Evolutionary conservation across 2,888 invertebrate species (phyloP).

Genomic region (Macrophya annulata): DNA sequence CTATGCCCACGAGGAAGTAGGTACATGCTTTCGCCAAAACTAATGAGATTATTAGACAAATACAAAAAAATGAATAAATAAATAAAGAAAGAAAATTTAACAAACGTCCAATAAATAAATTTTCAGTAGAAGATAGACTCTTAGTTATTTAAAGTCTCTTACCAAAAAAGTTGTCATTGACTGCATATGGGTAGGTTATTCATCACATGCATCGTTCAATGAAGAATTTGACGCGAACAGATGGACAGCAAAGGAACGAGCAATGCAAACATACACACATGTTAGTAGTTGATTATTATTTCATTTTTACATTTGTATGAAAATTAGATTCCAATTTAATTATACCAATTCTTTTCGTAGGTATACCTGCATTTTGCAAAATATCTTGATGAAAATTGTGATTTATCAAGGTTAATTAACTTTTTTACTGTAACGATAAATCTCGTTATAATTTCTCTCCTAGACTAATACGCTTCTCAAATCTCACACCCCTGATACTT

Average conservation of each 20-base stretch:
- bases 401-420: background rate
- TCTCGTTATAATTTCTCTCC: background rate
- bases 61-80: background rate
- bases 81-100: background rate
- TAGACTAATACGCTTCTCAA: background rate
- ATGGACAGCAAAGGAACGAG: slow-evolving; percentile 70
- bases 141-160: slow-evolving; percentile 82
- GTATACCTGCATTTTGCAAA: background rate
- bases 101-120: slow-evolving; percentile 26
- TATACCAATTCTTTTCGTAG: background rate
- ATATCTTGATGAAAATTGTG: background rate
- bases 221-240: slow-evolving; percentile 68
- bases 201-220: slow-evolving; percentile 76
- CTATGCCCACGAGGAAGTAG: background rate
- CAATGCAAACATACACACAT: slow-evolving; percentile 67
- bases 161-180: slow-evolving; percentile 99
- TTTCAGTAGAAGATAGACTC: slow-evolving; percentile 57
- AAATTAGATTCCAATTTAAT: background rate
- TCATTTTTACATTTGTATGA: slow-evolving; percentile 26
- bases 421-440: background rate
- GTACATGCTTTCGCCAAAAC: slow-evolving; percentile 14
- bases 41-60: background rate
- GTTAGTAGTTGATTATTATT: slow-evolving; percentile 63
- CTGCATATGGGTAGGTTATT: slow-evolving; percentile 83
- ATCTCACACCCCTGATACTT: background rate